Evolutionary conservation across 2,797 vertebrate species (phyloP).

Genomic region (Antennarius maculatus): DNA sequence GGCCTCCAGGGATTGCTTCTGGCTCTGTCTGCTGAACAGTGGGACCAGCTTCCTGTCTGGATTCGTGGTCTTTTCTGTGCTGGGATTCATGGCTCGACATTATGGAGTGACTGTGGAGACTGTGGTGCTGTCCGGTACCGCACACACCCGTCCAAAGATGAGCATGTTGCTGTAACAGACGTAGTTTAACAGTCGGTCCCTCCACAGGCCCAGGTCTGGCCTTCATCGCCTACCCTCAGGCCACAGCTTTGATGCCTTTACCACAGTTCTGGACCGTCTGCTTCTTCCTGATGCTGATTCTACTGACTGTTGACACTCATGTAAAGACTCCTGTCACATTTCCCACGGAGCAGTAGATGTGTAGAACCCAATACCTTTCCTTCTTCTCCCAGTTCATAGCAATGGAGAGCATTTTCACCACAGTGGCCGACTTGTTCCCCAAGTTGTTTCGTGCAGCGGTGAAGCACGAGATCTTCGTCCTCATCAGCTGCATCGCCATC

Average conservation of each 20-base stretch:
- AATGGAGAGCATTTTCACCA: conserved; percentile 52
- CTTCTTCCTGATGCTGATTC: conserved; percentile 75
- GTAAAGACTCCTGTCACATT: conserved; percentile 52
- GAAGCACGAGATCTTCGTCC: conserved; percentile 52
- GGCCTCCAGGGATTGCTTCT: conserved; percentile 63
- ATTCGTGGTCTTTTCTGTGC: conserved; percentile 77
- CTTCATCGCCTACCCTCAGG: conserved; percentile 74
- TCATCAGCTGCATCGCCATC: conserved; percentile 41
- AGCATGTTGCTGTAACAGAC: too few species aligned
- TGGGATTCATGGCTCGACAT: conserved; percentile 78
- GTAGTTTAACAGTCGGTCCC: too few species aligned
- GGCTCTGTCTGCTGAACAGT: conserved; percentile 75
- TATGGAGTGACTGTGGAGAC: conserved; percentile 61
- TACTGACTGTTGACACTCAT: conserved; percentile 85
- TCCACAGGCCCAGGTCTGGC: conserved; percentile 69
- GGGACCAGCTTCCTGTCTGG: conserved; percentile 75
- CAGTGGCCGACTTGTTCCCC: conserved; percentile 56
- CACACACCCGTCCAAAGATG: not conserved
- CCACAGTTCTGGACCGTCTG: conserved; percentile 70
- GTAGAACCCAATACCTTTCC: not conserved
- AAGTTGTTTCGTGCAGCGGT: conserved; percentile 19
- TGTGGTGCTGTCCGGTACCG: conserved; percentile 74
- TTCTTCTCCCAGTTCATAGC: conserved; percentile 55
- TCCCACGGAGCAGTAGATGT: too few species aligned
- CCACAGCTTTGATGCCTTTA: conserved; percentile 69